phyloP scores from a whole-genome alignment of 1,140 invertebrate species.

The Caerostris extrusa region DNA sequence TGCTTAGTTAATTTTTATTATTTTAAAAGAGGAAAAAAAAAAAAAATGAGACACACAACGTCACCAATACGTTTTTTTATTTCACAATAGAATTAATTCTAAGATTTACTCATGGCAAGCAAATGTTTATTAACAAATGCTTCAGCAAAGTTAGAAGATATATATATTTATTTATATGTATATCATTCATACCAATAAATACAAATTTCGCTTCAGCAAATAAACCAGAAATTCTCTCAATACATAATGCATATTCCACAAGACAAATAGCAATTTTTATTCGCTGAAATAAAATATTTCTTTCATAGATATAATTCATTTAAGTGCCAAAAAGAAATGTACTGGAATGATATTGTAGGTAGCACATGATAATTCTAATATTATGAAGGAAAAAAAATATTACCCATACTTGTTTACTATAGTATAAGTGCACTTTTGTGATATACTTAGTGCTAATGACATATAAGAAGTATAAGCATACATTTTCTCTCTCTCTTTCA shows the following conservation, averaged over 20 bases:
- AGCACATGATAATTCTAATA: background rate
- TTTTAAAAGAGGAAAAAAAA: background rate
- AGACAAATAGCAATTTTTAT: background rate
- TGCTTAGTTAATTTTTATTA: too few species aligned
- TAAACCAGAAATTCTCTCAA: slow-evolving; percentile 51
- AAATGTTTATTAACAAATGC: slow-evolving; percentile 34
- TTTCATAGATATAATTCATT: background rate
- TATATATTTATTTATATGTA: background rate
- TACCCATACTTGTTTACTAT: background rate
- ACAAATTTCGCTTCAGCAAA: slow-evolving; percentile 44
- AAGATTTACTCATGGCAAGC: slow-evolving; percentile 17
- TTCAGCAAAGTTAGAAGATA: slow-evolving; percentile 16
- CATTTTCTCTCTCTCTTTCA: too few species aligned
- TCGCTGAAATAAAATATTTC: background rate
- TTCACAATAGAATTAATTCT: slow-evolving; percentile 8
- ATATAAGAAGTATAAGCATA: too few species aligned
- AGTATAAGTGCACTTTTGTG: background rate
- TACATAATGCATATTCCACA: slow-evolving; percentile 12
- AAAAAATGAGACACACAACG: background rate
- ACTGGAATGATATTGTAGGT: background rate
- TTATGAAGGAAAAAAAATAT: background rate
- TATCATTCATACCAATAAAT: slow-evolving; percentile 74
- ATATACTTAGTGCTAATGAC: background rate
- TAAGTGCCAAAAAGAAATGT: background rate
- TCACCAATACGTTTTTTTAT: slow-evolving; percentile 24